Base-by-base conservation (phyloP, 1,140 invertebrate genomes). In the Drosophila malerkotliana region DNA sequence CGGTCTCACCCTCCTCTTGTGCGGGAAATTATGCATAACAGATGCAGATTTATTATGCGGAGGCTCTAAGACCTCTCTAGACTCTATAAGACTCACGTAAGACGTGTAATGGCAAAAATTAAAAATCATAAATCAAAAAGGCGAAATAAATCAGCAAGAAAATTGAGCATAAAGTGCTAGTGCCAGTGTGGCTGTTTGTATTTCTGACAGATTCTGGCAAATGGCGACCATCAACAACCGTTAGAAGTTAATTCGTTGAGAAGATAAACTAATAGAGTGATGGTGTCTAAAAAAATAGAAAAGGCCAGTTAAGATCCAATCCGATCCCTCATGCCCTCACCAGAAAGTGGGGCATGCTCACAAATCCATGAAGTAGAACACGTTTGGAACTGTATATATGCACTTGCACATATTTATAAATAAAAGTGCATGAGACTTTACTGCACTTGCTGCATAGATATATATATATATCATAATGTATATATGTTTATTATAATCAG, bases 11-110 rank as follows among this genome's bases (percentile, higher is more conserved):
- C 41, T 47, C 34, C 26, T 61, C 30, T 52, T 60, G 56, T 54
- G 57, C 48, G 60, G 68, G 56, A 69, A 84, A 77, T 85, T 84
- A 79, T 84, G 81, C 81, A 80, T 84, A 39, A 68, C 67, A 63
- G 77, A 84, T 85, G 81, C 73, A 77, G 72, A 84, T 84, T 84
- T 84, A 84, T 84, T 80, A 77, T 77, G 59, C 77, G 81, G 63
- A 59, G 73, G 55, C 64, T 28, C 59, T 72, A 64, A 61, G 21
- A 21, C 3, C 21, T 21, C 21, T 3, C 21, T 66, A 72, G 28
- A 30, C 28, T 30, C 49, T 67, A 21, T 21, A 21, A 21, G 21
- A 21, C 21, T 21, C 44, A n/a, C 30, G 14, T 48, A 21, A 58
- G 49, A 54, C 41, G 44, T 49, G 49, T 69, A 61, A 49, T 62